A percentile compares a stretch with the other conserved stretches of the same genome.
Evolutionary conservation across 2,888 invertebrate species (phyloP).

Genomic region (Yponomeuta cagnagella): DNA sequence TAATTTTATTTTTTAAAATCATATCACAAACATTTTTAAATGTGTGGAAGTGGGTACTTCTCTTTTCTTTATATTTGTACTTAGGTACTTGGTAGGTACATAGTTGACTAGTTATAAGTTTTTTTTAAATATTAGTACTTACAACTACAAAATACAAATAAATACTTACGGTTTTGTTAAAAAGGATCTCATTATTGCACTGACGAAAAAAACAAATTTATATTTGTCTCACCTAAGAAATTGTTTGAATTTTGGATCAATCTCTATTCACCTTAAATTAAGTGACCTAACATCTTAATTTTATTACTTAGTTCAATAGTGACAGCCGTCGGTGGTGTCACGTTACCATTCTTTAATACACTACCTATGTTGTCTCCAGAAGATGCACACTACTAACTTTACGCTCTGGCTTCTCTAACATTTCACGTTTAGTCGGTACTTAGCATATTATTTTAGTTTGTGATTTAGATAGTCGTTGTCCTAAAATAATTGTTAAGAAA

Average conservation of each 20-base stretch:
- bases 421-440: not conserved
- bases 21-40: no score
- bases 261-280: not conserved
- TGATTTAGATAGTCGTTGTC: no score
- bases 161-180: not conserved
- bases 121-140: not conserved
- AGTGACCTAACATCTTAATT: not conserved
- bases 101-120: not conserved
- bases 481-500: no score
- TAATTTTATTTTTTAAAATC: no score
- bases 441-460: not conserved
- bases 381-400: not conserved
- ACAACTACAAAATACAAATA: not conserved
- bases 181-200: not conserved
- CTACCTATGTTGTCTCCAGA: slow-evolving; percentile 12
- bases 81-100: no score
- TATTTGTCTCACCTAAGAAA: no score
- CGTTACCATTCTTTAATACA: slow-evolving; percentile 51
- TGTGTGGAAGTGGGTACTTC: no score
- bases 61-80: no score
- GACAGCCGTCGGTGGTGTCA: slow-evolving; percentile 72
- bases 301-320: slow-evolving; percentile 43
- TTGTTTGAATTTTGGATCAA: no score
- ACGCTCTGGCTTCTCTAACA: not conserved
- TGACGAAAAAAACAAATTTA: no score